Percentiles rank a stretch among this genome's conserved stretches.
Conservation (phyloP, 2,113 vertebrate species). For the Pampusana beccarii region DNA sequence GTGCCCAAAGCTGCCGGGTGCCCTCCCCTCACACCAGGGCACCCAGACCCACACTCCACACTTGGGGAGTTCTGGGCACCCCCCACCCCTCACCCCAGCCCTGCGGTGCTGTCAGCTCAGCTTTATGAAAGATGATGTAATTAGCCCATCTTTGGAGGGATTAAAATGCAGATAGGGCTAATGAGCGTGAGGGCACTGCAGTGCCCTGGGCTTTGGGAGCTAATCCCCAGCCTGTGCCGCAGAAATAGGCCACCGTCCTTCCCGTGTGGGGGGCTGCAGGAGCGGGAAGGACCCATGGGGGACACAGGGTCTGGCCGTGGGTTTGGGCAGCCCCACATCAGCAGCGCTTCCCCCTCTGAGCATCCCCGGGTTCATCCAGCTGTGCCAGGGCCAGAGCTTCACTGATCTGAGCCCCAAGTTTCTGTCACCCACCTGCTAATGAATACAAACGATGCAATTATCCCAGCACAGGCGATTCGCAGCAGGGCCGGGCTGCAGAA, state of each 20-base stretch:
- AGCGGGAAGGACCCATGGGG: rapidly evolving
- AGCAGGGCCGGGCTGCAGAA: rapidly evolving
- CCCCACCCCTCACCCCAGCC: not conserved
- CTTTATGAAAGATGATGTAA: not conserved
- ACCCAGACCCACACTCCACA: rapidly evolving
- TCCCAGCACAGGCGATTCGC: not conserved
- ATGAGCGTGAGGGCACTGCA: not conserved
- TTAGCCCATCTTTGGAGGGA: not conserved
- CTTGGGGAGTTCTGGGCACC: rapidly evolving
- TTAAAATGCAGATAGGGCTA: conserved; percentile 48
- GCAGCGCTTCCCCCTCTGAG: too few relatives aligned
- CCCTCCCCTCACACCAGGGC: rapidly evolving
- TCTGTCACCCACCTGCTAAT: not conserved
- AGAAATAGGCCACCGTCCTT: conserved; percentile 21
- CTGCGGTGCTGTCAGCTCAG: not conserved
- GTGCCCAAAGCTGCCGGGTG: rapidly evolving
- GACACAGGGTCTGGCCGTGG: rapidly evolving
- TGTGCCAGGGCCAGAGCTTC: rapidly evolving
- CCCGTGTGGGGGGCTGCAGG: not conserved
- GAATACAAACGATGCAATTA: not conserved
- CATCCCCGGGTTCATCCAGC: too few relatives aligned
- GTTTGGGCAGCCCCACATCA: too few relatives aligned
- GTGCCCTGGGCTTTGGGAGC: not conserved
- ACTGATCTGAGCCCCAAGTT: rapidly evolving
- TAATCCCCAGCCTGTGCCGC: not conserved